Percentiles rank a stretch among this genome's conserved stretches.
These are phyloP conservation scores for Drosophila albomicans DNA, from an alignment of 1,140 invertebrate genomes.

Conservation along the genomic window DNA sequence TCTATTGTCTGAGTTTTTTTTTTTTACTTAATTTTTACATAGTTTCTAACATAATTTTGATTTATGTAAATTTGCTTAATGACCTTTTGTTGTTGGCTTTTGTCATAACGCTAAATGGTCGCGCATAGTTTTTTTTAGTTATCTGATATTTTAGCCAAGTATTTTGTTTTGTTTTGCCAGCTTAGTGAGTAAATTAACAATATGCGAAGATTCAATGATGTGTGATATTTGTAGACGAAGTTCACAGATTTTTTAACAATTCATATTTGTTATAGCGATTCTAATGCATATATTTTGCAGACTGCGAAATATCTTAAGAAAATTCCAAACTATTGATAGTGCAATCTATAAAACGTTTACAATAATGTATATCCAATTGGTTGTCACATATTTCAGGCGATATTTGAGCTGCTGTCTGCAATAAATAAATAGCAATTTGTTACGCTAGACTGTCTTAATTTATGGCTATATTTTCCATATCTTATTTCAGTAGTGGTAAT, in stretches of 20 bases:
- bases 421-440: background rate
- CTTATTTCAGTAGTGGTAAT: constrained; percentile 6
- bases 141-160: constrained; percentile 43
- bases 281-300: background rate
- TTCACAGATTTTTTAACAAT: background rate
- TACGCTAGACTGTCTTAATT: background rate
- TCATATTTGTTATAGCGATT: too few relatives aligned
- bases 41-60: constrained; percentile 52
- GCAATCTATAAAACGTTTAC: too few relatives aligned
- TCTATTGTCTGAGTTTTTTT: constrained; percentile 24
- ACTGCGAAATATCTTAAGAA: background rate
- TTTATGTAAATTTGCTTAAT: constrained; percentile 80
- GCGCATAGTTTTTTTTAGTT: constrained; percentile 51
- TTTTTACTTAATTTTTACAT: constrained; percentile 13
- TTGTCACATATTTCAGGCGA: background rate
- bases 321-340: too few relatives aligned
- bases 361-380: background rate
- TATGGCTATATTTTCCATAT: constrained; percentile 4
- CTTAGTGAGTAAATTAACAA: constrained; percentile 13
- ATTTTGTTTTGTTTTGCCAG: constrained; percentile 13
- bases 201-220: constrained; percentile 19
- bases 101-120: constrained; percentile 68
- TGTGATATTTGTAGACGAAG: constrained; percentile 9
- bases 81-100: constrained; percentile 76
- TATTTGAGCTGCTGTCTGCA: background rate